Evolutionary conservation across 2,888 invertebrate genomes (phyloP).

Genomic region (Zhuqinia jingwanae): DNA sequence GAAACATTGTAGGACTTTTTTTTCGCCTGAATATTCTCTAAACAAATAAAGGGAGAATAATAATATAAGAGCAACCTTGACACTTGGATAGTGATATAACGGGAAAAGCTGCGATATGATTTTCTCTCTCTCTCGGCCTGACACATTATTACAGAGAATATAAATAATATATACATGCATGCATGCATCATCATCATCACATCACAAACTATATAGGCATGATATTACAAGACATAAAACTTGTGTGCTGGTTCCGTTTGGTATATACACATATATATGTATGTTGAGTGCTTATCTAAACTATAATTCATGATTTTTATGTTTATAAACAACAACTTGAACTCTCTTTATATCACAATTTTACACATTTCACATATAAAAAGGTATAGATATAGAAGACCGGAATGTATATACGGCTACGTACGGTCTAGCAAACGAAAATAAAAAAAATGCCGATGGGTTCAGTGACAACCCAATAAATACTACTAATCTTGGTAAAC

Average conservation of each 20-base stretch:
- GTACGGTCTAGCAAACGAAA: slow-evolving; percentile 23
- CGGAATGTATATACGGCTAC: slow-evolving; percentile 29
- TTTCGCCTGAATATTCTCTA: slow-evolving; percentile 19
- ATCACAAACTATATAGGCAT: no score
- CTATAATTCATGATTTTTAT: slow-evolving; percentile 43
- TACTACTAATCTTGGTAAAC: slow-evolving; percentile 60
- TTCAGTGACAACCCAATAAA: slow-evolving; percentile 67
- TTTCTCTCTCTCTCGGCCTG: background rate
- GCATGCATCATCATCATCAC: background rate
- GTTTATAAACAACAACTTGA: background rate
- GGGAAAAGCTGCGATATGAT: slow-evolving; percentile 49
- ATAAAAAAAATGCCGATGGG: slow-evolving; percentile 61
- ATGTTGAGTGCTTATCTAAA: no score
- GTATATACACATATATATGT: no score
- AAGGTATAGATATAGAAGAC: background rate
- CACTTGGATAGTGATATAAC: slow-evolving; percentile 65
- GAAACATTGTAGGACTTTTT: background rate
- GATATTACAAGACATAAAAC: slow-evolving; percentile 1
- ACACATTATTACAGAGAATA: background rate
- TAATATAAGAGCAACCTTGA: slow-evolving; percentile 65
- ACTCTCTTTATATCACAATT: slow-evolving; percentile 19
- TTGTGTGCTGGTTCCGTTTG: slow-evolving; percentile 40
- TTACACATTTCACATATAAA: background rate
- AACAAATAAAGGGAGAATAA: slow-evolving; percentile 44
- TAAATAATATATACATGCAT: no score